Percentiles rank a stretch among this genome's conserved stretches.
Conservation (phyloP, 2,113 vertebrate species). For the Ailuropoda melanoleuca region DNA sequence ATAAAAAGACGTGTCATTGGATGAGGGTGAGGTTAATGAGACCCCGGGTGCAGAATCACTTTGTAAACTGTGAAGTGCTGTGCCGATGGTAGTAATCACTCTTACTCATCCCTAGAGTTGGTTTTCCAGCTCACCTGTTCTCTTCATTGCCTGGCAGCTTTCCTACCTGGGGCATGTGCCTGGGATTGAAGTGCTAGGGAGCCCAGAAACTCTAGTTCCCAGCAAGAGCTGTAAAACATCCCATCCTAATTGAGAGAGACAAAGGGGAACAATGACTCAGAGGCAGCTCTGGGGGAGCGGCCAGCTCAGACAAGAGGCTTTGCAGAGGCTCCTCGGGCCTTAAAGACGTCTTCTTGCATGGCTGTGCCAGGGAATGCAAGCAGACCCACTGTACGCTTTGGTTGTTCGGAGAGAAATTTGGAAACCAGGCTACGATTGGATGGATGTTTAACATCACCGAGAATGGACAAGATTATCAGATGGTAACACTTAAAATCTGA, state of each 20-base stretch:
- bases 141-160: background rate
- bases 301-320: background rate
- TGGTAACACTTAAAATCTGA: constrained; percentile 18
- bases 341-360: background rate
- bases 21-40: background rate
- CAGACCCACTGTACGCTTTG: background rate
- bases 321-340: background rate
- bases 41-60: background rate
- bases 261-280: constrained; percentile 53
- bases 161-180: constrained; percentile 1
- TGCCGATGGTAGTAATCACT: background rate
- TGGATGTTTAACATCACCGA: constrained; percentile 28
- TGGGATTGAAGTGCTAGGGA: background rate
- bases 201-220: background rate
- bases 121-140: background rate
- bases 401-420: constrained; percentile 24
- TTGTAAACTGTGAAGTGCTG: background rate
- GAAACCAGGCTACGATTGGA: background rate
- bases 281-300: background rate
- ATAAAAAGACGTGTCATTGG: background rate
- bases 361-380: background rate
- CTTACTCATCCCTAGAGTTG: background rate
- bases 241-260: constrained; percentile 23
- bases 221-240: background rate
- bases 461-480: background rate